Conservation (phyloP, 2,113 vertebrate species). For the Zapornia atra region DNA sequence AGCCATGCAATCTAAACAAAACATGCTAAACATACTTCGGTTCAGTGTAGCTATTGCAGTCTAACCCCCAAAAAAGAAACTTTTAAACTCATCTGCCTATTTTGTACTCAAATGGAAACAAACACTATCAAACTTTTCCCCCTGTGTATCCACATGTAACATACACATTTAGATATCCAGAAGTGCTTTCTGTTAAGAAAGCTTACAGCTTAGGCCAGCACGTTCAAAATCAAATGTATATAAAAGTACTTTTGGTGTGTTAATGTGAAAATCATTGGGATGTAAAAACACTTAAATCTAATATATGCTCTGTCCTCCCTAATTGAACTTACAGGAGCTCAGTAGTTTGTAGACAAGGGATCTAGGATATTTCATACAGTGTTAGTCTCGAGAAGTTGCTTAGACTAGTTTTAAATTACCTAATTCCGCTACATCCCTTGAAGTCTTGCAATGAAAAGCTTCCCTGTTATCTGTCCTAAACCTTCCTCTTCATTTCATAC, state of each 20-base stretch:
- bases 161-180: neutral
- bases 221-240: neutral
- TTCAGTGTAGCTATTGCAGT: neutral
- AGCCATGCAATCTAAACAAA: neutral
- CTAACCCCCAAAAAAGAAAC: accelerated
- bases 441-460: neutral
- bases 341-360: neutral
- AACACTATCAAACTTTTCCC: neutral
- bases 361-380: neutral
- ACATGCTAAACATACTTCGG: neutral
- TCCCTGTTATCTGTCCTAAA: neutral
- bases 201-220: neutral
- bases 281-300: neutral
- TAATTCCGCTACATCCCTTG: neutral
- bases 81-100: neutral
- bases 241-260: neutral
- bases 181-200: neutral
- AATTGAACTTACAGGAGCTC: neutral
- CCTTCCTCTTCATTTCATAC: neutral
- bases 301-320: neutral
- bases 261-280: neutral
- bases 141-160: neutral
- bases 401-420: neutral
- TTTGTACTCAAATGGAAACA: neutral
- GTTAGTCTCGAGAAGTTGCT: neutral